A percentile compares a stretch with the other conserved stretches of the same genome.
phyloP scores from a whole-genome alignment of 2,797 vertebrate genomes.

The Sternarchorhynchus goeldii region DNA sequence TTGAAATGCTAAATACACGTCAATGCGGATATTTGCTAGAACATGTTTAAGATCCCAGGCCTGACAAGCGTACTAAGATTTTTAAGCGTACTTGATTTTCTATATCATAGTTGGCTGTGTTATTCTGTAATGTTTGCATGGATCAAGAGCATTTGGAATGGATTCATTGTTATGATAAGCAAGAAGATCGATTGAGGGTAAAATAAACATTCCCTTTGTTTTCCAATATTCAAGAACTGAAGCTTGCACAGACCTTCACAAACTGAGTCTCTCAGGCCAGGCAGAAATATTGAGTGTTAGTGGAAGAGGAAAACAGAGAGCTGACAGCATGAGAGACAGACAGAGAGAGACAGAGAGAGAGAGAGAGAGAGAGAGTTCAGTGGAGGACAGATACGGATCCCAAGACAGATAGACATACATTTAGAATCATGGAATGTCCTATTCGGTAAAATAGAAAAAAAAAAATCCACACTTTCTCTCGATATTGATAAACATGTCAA shows the following conservation, averaged over 20 bases:
- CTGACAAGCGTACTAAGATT: slow-evolving; percentile 45
- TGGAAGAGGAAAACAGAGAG: slow-evolving; percentile 2
- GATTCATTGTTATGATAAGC: slow-evolving; percentile 5
- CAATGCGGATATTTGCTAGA: slow-evolving; percentile 56
- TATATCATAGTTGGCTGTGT: background rate
- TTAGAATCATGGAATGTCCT: background rate
- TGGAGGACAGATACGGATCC: slow-evolving; percentile 18
- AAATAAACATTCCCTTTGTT: slow-evolving; percentile 26
- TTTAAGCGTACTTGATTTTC: no score
- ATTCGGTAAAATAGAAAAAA: slow-evolving; percentile 10
- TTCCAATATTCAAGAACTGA: slow-evolving; percentile 35
- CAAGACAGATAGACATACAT: background rate
- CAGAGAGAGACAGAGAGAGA: background rate
- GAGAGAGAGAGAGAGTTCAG: slow-evolving; percentile 22
- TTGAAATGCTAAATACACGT: slow-evolving; percentile 56
- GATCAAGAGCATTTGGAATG: slow-evolving; percentile 17
- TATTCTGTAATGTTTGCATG: background rate
- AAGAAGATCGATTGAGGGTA: slow-evolving; percentile 29
- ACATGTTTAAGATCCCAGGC: slow-evolving; percentile 50
- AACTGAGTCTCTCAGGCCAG: slow-evolving; percentile 1
- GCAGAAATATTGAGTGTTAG: slow-evolving; percentile 7
- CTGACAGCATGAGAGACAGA: background rate
- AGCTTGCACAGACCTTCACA: slow-evolving; percentile 17
- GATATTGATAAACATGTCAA: slow-evolving; percentile 46
- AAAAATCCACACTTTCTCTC: slow-evolving; percentile 19